Percentiles rank a stretch among this genome's conserved stretches.
Evolutionary conservation across 2,888 invertebrate species (phyloP).

Genomic region (Crocallis elinguaria): DNA sequence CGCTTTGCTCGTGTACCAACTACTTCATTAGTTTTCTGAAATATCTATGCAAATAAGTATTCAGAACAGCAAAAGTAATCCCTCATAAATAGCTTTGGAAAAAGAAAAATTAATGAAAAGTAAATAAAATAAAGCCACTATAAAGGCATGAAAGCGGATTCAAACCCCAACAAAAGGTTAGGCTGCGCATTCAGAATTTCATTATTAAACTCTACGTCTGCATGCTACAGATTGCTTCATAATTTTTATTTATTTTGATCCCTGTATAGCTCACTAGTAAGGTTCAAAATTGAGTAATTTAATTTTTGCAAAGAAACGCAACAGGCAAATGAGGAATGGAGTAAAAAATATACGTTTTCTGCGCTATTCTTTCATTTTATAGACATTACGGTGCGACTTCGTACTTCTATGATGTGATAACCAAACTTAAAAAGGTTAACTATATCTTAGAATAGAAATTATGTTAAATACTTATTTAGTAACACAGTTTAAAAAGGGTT

Average conservation of each 20-base stretch:
- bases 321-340: conserved; percentile 23
- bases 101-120: conserved; percentile 8
- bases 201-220: conserved; percentile 30
- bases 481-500: too few relatives aligned
- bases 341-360: conserved; percentile 9
- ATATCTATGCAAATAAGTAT: too few relatives aligned
- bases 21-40: too few relatives aligned
- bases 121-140: conserved; percentile 9
- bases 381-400: too few relatives aligned
- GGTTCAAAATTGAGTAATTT: not conserved
- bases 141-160: conserved; percentile 20
- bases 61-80: not conserved
- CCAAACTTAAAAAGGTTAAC: too few relatives aligned
- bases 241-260: conserved; percentile 27
- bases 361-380: not conserved
- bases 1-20: too few relatives aligned
- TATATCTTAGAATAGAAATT: too few relatives aligned
- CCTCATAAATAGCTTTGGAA: not conserved
- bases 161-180: conserved; percentile 26
- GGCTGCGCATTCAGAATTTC: conserved; percentile 30
- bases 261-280: conserved; percentile 9
- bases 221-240: conserved; percentile 31
- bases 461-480: too few relatives aligned
- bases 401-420: too few relatives aligned
- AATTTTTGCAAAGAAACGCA: conserved; percentile 1